Evolutionary conservation across 2,888 invertebrate genomes (phyloP), one percentile per base, ranked within the genome.

Genomic region (Baronia brevicornis): DNA sequence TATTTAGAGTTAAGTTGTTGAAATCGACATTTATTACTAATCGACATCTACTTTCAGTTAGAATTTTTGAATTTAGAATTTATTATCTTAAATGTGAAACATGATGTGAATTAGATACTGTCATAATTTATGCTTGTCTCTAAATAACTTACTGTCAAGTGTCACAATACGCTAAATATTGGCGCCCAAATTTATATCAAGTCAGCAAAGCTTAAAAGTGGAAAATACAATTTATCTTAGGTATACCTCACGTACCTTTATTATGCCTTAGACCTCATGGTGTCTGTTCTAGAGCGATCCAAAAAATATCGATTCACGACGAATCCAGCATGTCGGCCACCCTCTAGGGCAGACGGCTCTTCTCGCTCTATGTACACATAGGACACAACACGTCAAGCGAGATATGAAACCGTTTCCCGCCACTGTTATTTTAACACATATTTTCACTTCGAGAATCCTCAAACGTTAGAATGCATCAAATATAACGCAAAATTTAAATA

Each of bases 341-440:
- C 79, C 79, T 77, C 71, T 70, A 68, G 77, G 74, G 77, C 78
- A 75, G 77, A 75, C 79, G 65, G 78, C 66, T 73, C 66, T 70
- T 72, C 78, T 68, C 77, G 61, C 71, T 78, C 77, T 79, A 77
- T 58, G 66, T 70, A 78, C 78, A 82, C 80, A 80, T 78, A 82
- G 69, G 64, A 78, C 78, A 79, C 79, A 71, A 77, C 82, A 84
- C 79, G 82, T 78, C 82, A 80, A 70, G 71, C 71, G 70, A 77
- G 79, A 77, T 79, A 79, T 78, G 72, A 75, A 80, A 78, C 75
- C 68, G 74, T 82, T 84, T 84, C 84, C 84, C 84, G 84, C 84
- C 84, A 84, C 84, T 78, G 72, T 65, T 74, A 71, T 71, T 77
- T 71, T 54, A 67, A 53, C 73, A 74, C 74, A 24, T 28, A 39